Evolutionary conservation across 2,888 invertebrate species (phyloP).

Genomic region (Ischnura elegans): DNA sequence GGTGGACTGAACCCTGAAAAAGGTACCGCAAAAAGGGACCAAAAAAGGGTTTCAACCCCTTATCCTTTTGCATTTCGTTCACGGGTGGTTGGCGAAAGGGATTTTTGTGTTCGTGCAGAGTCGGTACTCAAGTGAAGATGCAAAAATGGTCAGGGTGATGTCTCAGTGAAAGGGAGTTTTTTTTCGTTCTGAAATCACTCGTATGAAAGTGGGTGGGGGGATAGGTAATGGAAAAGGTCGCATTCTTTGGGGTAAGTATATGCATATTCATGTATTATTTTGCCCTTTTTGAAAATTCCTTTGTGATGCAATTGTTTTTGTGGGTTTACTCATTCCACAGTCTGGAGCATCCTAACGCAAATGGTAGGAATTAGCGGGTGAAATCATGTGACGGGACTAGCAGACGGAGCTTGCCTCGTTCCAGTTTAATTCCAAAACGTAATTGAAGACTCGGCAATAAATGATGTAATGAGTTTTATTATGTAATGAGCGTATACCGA

Average conservation of each 20-base stretch:
- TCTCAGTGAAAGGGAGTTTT: slow-evolving; percentile 24
- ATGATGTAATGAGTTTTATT: no score
- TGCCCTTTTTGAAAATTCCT: neutral
- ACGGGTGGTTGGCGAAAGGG: slow-evolving; percentile 25
- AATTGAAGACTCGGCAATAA: no score
- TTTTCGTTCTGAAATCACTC: neutral
- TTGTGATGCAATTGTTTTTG: slow-evolving; percentile 1
- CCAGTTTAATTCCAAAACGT: no score
- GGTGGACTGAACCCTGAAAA: neutral
- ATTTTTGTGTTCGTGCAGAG: neutral
- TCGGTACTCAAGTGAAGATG: neutral
- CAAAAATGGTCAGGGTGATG: neutral
- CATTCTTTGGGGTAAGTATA: neutral
- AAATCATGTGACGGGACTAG: no score
- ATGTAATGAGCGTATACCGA: no score
- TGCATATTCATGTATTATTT: neutral
- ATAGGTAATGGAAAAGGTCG: neutral
- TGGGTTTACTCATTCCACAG: neutral
- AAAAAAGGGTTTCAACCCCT: slow-evolving; percentile 5
- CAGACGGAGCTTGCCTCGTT: no score
- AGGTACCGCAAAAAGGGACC: neutral
- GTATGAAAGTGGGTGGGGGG: neutral
- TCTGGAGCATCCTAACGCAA: neutral
- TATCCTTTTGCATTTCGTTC: neutral
- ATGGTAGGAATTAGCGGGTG: no score